Percentiles rank a stretch among this genome's conserved stretches.
Evolutionary conservation across 2,113 vertebrate genomes (phyloP).

Genomic region (Athene cunicularia): DNA sequence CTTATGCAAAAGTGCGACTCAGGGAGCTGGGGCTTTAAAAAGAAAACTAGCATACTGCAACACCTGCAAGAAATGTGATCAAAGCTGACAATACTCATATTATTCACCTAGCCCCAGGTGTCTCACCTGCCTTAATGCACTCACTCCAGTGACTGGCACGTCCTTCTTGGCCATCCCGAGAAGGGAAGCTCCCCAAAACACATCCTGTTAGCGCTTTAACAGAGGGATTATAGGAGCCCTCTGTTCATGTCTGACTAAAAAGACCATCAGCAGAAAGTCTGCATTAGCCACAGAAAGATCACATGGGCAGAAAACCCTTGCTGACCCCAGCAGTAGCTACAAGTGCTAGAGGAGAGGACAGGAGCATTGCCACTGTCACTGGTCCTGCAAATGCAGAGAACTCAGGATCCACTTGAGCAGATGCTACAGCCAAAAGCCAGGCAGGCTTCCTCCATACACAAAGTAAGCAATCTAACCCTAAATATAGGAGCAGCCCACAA

Average conservation of each 20-base stretch:
- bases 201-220: not conserved
- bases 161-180: not conserved
- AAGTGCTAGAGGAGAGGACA: not conserved
- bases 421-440: not conserved
- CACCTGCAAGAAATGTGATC: accelerated
- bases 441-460: not conserved
- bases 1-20: not conserved
- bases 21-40: not conserved
- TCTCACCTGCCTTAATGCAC: not conserved
- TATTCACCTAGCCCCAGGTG: not conserved
- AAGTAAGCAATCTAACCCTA: not conserved
- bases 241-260: not conserved
- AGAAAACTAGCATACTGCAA: not conserved
- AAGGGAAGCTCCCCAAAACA: not conserved
- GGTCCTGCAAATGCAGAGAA: not conserved
- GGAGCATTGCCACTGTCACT: too few relatives aligned
- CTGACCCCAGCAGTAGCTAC: accelerated
- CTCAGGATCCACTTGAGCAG: not conserved
- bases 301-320: not conserved
- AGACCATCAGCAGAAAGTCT: not conserved
- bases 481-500: not conserved
- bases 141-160: not conserved
- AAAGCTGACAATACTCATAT: not conserved
- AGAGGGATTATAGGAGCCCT: not conserved
- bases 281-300: not conserved